Conservation (phyloP, 2,888 invertebrate species). For the Falcaria lacertinaria region DNA sequence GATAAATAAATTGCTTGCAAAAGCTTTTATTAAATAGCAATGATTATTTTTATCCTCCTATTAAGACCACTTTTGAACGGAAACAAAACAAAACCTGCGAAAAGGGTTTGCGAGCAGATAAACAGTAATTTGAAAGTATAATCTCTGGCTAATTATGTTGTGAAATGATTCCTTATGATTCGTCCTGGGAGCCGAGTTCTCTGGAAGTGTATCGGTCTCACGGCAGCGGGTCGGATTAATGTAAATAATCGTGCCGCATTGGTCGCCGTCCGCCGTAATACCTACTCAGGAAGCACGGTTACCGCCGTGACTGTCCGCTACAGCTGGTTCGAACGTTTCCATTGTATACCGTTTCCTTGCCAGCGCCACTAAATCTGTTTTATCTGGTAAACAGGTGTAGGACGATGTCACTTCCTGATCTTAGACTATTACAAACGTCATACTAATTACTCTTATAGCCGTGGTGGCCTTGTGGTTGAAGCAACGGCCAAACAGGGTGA, state of each 20-base stretch:
- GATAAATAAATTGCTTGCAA: too few species aligned
- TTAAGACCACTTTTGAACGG: background rate
- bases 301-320: slow-evolving; percentile 40
- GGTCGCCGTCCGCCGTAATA: slow-evolving; percentile 24
- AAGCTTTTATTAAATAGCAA: too few species aligned
- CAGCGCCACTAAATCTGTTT: too few species aligned
- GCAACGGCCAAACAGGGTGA: too few species aligned
- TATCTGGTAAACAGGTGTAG: too few species aligned
- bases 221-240: slow-evolving; percentile 51
- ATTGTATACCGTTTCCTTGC: slow-evolving; percentile 26
- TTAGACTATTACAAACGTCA: too few species aligned
- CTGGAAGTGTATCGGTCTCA: slow-evolving; percentile 20
- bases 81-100: background rate
- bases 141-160: background rate
- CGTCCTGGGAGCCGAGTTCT: slow-evolving; percentile 12
- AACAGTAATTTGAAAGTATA: background rate
- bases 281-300: slow-evolving; percentile 62
- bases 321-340: slow-evolving; percentile 37
- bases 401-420: too few species aligned
- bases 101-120: too few species aligned
- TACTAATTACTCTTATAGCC: too few species aligned
- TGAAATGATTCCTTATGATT: slow-evolving; percentile 4
- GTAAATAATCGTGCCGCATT: slow-evolving; percentile 59
- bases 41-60: too few species aligned
- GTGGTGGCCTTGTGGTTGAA: too few species aligned